phyloP scores from a whole-genome alignment of 30 jellyfish, hydroid and myxozoan genomes.

The Hydractinia symbiolongicarpus region DNA sequence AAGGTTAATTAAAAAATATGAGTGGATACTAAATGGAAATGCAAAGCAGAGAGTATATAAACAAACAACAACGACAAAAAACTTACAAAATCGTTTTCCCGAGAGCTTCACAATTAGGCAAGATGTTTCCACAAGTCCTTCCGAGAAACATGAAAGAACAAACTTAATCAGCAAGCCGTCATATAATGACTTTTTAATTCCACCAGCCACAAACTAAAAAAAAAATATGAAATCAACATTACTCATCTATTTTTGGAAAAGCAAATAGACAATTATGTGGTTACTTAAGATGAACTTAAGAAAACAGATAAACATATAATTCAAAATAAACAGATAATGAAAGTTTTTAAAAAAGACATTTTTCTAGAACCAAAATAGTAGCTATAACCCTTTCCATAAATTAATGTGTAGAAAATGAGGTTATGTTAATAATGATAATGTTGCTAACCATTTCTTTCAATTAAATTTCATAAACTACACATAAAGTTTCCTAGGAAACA shows the following conservation, averaged over 20 bases:
- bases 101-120: neutral
- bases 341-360: neutral
- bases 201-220: neutral
- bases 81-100: conserved; percentile 13
- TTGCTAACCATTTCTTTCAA: no score
- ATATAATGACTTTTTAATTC: neutral
- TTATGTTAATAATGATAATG: no score
- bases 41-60: neutral
- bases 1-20: no score
- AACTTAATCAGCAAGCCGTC: conserved; percentile 2
- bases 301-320: no score
- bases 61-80: neutral
- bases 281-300: no score
- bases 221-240: no score
- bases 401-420: neutral
- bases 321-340: neutral
- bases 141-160: neutral
- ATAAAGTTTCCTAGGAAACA: no score
- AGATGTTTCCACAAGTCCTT: neutral
- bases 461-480: no score
- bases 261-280: no score
- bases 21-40: no score
- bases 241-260: no score
- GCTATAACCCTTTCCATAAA: neutral
- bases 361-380: neutral